phyloP scores from a whole-genome alignment of 2,797 vertebrate species.

The Centroberyx gerrardi region DNA sequence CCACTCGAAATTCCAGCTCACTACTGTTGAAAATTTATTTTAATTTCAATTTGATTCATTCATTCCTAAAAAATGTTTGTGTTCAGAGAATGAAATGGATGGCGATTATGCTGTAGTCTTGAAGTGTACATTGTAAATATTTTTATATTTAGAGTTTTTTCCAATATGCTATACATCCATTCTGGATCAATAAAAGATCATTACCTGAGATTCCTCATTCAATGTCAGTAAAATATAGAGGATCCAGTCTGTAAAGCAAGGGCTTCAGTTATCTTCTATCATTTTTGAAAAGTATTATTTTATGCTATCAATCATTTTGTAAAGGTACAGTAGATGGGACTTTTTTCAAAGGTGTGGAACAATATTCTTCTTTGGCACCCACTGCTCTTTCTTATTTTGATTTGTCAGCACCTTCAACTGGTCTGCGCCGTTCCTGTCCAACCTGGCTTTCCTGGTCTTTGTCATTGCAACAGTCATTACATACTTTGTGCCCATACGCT shows the following conservation, averaged over 20 bases:
- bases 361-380: background rate
- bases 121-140: background rate
- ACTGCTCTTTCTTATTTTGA: background rate
- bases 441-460: conserved; percentile 90
- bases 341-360: no score
- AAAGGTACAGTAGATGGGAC: no score
- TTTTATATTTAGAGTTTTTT: background rate
- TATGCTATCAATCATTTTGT: no score
- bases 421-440: conserved; percentile 95
- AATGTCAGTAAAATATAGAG: no score
- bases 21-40: background rate
- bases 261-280: background rate
- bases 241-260: no score
- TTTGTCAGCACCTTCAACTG: conserved; percentile 95
- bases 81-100: background rate
- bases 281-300: background rate
- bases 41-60: background rate
- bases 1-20: background rate
- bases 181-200: background rate
- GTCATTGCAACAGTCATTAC: conserved; percentile 82
- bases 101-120: conserved; percentile 4
- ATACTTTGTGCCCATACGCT: conserved; percentile 93
- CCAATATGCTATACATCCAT: background rate
- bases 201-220: no score
- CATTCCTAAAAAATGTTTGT: background rate